These are phyloP conservation scores for Heliconius eleuchia DNA, from an alignment of 1,140 invertebrate species.

Conservation along the genomic window DNA sequence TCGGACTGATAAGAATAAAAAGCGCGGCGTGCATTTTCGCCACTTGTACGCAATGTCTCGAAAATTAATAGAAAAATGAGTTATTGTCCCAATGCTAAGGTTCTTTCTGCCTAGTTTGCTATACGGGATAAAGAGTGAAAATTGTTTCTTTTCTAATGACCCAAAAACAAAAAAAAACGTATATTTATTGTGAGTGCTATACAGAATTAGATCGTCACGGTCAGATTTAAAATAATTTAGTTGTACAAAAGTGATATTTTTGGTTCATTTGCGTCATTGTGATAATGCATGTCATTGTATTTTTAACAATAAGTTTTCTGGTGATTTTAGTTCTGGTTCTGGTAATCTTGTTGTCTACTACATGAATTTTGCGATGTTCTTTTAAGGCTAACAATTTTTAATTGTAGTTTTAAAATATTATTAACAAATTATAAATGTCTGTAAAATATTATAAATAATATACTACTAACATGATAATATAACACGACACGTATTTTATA, in stretches of 20 bases:
- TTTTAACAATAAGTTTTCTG: background rate
- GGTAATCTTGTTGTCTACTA: background rate
- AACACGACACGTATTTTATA: no score
- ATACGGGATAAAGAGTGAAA: background rate
- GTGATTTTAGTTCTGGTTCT: background rate
- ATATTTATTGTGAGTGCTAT: background rate
- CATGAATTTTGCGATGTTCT: no score
- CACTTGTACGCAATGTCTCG: background rate
- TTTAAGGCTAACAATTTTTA: no score
- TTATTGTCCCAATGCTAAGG: background rate
- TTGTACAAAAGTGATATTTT: conserved; percentile 5
- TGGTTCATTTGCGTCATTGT: background rate
- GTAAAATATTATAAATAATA: no score
- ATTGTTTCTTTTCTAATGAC: background rate
- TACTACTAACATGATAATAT: no score
- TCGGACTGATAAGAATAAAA: background rate
- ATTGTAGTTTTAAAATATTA: no score
- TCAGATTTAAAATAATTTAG: conserved; percentile 6
- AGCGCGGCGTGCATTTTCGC: background rate
- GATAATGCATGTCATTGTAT: conserved; percentile 10
- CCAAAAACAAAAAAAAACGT: background rate
- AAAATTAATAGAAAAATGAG: background rate
- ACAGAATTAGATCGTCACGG: conserved; percentile 7
- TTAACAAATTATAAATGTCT: no score
- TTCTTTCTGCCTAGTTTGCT: background rate